Evolutionary conservation across 2,888 invertebrate species (phyloP).

Genomic region (Idaea straminata): DNA sequence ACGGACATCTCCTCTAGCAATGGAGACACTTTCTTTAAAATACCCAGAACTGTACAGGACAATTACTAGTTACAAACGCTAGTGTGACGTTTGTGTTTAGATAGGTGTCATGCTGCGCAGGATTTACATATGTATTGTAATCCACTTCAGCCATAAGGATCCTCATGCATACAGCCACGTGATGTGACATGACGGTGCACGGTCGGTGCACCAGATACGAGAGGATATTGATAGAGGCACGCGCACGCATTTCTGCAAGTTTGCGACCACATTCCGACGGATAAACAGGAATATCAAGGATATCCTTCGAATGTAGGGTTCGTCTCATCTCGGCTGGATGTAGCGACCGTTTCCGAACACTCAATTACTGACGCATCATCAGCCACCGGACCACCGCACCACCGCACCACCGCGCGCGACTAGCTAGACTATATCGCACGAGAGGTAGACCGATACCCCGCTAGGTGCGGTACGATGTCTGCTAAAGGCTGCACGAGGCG

Average conservation of each 20-base stretch:
- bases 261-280: conserved; percentile 23
- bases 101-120: too few relatives aligned
- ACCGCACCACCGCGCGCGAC: not conserved
- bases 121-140: too few relatives aligned
- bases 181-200: not conserved
- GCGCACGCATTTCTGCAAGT: conserved; percentile 11
- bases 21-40: too few relatives aligned
- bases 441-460: too few relatives aligned
- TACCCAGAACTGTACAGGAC: too few relatives aligned
- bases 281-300: conserved; percentile 30
- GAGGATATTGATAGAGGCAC: conserved; percentile 30
- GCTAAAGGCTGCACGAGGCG: not conserved
- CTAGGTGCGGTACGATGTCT: too few relatives aligned
- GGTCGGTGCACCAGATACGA: conserved; percentile 19
- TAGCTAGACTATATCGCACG: conserved; percentile 7
- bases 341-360: conserved; percentile 19
- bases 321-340: conserved; percentile 9
- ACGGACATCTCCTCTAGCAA: too few relatives aligned
- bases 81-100: too few relatives aligned
- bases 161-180: not conserved
- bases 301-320: conserved; percentile 29
- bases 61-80: too few relatives aligned
- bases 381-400: not conserved
- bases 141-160: not conserved
- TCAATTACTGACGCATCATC: conserved; percentile 20